Percentiles rank a stretch among this genome's conserved stretches.
These are phyloP conservation scores for Panulirus ornatus DNA, from an alignment of 1,140 invertebrate genomes.

Conservation along the genomic window DNA sequence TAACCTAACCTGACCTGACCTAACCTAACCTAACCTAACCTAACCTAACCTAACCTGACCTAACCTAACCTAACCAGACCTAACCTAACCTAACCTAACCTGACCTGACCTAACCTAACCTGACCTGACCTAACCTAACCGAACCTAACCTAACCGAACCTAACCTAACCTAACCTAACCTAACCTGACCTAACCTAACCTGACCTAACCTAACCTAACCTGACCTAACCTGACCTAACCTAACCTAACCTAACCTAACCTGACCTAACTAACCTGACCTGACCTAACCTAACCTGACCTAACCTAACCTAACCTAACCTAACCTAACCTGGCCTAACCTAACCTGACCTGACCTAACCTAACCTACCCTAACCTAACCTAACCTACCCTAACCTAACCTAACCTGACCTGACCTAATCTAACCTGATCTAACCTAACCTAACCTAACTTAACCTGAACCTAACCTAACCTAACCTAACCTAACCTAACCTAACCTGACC, in stretches of 20 bases:
- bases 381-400: no score
- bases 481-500: not conserved
- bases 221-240: not conserved
- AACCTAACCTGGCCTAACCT: not conserved
- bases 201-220: constrained; percentile 6
- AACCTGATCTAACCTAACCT: not conserved
- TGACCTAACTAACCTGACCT: not conserved
- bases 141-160: not conserved
- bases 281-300: not conserved
- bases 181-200: not conserved
- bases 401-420: constrained; percentile 1
- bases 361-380: no score
- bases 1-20: not conserved
- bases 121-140: not conserved
- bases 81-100: constrained; percentile 4
- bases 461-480: not conserved
- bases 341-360: not conserved
- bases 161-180: not conserved
- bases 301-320: constrained; percentile 18
- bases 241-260: not conserved
- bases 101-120: constrained; percentile 1
- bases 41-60: not conserved
- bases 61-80: not conserved
- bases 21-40: not conserved
- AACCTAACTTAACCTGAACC: not conserved